These are phyloP conservation scores for Drosophila heteroneura DNA, from an alignment of 2,888 invertebrate species.

Conservation along the genomic window DNA sequence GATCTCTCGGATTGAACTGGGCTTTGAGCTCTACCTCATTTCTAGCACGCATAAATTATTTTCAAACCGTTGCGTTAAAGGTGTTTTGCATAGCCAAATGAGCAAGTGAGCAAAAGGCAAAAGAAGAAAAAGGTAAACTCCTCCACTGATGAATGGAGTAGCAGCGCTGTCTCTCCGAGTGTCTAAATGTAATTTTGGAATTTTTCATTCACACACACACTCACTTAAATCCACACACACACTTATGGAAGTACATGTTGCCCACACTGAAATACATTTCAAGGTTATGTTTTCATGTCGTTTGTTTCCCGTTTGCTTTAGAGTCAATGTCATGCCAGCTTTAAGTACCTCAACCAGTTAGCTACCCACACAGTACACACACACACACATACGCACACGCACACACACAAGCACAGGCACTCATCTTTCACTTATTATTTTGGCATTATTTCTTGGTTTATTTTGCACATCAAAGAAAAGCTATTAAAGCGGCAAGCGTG, in stretches of 20 bases:
- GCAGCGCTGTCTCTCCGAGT: slow-evolving; percentile 26
- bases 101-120: slow-evolving; percentile 15
- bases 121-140: slow-evolving; percentile 36
- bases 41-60: slow-evolving; percentile 58
- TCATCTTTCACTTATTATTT: slow-evolving; percentile 3
- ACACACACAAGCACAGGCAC: neutral
- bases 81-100: slow-evolving; percentile 34
- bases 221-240: neutral
- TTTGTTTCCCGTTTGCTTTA: slow-evolving; percentile 61
- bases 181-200: slow-evolving; percentile 59
- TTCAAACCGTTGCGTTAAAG: slow-evolving; percentile 34
- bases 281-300: slow-evolving; percentile 68
- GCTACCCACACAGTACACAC: slow-evolving; percentile 15
- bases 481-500: slow-evolving; percentile 29
- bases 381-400: slow-evolving; percentile 1
- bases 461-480: slow-evolving; percentile 21
- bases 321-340: slow-evolving; percentile 23
- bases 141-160: slow-evolving; percentile 29
- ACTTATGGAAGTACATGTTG: slow-evolving; percentile 2
- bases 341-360: slow-evolving; percentile 32
- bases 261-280: slow-evolving; percentile 56
- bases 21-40: slow-evolving; percentile 4
- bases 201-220: slow-evolving; percentile 25
- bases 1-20: slow-evolving; percentile 5
- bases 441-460: neutral